These are phyloP conservation scores for Gnatocerus cornutus DNA, from an alignment of 2,888 invertebrate species.

Conservation along the genomic window DNA sequence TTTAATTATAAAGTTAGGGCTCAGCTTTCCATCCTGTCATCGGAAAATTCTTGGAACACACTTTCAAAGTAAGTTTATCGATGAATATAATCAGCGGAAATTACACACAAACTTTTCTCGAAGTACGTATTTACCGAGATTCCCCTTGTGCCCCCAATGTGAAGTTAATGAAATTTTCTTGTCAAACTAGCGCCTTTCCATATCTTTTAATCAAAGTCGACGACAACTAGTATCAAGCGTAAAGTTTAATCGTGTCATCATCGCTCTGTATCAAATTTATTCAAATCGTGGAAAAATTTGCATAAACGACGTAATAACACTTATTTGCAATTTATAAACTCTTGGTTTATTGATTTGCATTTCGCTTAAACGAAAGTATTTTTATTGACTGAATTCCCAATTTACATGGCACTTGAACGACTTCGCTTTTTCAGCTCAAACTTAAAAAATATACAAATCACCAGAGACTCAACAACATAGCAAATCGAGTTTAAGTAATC, in stretches of 20 bases:
- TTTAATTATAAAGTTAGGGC: constrained; percentile 41
- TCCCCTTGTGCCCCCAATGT: constrained; percentile 10
- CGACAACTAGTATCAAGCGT: constrained; percentile 14
- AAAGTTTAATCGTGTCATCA: constrained; percentile 8
- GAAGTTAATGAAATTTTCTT: constrained; percentile 36
- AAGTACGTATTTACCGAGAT: constrained; percentile 31
- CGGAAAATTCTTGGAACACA: constrained; percentile 32
- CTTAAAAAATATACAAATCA: constrained; percentile 24
- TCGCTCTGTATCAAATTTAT: constrained; percentile 1
- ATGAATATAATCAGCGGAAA: constrained; percentile 39
- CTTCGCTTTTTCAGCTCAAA: constrained; percentile 1
- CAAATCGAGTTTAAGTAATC: constrained; percentile 34
- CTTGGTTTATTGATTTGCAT: constrained; percentile 15
- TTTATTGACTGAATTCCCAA: constrained; percentile 25
- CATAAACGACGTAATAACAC: constrained; percentile 20
- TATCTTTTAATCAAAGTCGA: constrained; percentile 23
- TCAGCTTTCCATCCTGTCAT: constrained; percentile 27
- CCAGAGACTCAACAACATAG: constrained; percentile 19
- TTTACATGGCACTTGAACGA: constrained; percentile 20
- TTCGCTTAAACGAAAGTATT: constrained; percentile 23
- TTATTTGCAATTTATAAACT: constrained; percentile 18
- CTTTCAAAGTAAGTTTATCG: constrained; percentile 38
- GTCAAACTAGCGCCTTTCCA: constrained; percentile 14
- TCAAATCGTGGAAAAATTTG: constrained; percentile 16
- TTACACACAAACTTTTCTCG: constrained; percentile 31